Conservation (phyloP, 2,888 invertebrate species). For the Agonopterix subpropinquella region DNA sequence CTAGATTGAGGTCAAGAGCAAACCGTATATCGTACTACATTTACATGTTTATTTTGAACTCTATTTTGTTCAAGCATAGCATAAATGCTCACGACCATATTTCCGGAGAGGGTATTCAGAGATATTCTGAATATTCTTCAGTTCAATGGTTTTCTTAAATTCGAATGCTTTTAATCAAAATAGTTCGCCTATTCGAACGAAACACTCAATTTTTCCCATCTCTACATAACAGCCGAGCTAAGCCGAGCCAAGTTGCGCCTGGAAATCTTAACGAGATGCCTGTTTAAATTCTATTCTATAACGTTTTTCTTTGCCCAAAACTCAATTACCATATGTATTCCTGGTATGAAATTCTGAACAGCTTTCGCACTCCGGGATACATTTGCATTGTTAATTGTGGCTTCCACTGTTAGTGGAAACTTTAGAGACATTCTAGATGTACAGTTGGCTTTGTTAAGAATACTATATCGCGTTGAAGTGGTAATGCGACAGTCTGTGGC, state of each 20-base stretch:
- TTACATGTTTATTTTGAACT: no score
- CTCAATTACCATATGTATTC: constrained; percentile 64
- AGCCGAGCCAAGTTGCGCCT: background rate
- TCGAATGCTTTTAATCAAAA: no score
- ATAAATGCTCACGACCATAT: no score
- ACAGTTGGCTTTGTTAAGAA: background rate
- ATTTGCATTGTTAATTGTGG: constrained; percentile 74
- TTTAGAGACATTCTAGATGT: constrained; percentile 6
- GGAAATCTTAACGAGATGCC: constrained; percentile 36
- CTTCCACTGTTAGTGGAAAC: constrained; percentile 26
- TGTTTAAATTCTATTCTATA: constrained; percentile 28
- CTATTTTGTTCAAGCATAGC: no score
- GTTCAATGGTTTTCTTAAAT: no score
- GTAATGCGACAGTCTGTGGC: background rate
- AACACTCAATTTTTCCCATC: background rate
- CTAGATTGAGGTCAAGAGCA: no score
- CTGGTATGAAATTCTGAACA: constrained; percentile 65
- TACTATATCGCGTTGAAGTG: background rate
- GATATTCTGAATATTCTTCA: no score
- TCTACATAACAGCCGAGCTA: background rate
- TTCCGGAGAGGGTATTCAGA: no score
- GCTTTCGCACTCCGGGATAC: constrained; percentile 41
- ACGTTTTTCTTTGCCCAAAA: constrained; percentile 52
- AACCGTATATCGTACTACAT: no score
- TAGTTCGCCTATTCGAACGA: no score